Percentiles rank a stretch among this genome's conserved stretches.
phyloP scores from a whole-genome alignment of 2,113 vertebrate species.

The Hippocampus barbouri region DNA sequence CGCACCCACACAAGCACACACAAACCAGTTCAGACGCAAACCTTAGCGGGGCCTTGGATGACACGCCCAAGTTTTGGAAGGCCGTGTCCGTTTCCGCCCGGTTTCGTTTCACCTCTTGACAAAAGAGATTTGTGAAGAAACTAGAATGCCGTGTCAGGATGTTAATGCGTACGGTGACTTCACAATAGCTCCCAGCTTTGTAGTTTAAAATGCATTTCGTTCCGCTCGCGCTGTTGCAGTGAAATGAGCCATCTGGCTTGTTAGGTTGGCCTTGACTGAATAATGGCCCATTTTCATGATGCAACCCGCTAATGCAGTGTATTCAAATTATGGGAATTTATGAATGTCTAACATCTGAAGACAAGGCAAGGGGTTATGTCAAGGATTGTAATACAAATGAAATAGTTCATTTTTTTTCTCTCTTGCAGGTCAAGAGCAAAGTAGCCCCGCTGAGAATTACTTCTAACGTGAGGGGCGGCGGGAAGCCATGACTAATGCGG shows the following conservation, averaged over 20 bases:
- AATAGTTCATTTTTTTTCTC: background rate
- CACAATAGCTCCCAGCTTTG: background rate
- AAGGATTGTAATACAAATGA: background rate
- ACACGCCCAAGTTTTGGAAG: background rate
- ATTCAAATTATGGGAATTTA: background rate
- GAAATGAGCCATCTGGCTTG: background rate
- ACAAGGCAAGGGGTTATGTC: background rate
- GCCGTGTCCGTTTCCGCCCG: background rate
- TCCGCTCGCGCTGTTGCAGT: background rate
- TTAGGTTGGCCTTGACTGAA: background rate
- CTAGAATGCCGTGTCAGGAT: background rate
- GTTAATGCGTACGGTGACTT: background rate
- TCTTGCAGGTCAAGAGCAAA: background rate
- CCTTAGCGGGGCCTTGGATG: background rate
- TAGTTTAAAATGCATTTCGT: background rate
- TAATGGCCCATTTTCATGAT: background rate
- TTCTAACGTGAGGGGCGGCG: conserved; percentile 21
- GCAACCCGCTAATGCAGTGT: background rate
- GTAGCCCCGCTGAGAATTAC: conserved; percentile 9
- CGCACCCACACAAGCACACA: background rate
- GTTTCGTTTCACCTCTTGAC: background rate
- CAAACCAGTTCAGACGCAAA: background rate
- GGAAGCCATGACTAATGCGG: conserved; percentile 42
- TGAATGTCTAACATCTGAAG: background rate
- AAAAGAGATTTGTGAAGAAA: background rate